phyloP scores from a whole-genome alignment of 1,140 invertebrate genomes.

The Manduca sexta region DNA sequence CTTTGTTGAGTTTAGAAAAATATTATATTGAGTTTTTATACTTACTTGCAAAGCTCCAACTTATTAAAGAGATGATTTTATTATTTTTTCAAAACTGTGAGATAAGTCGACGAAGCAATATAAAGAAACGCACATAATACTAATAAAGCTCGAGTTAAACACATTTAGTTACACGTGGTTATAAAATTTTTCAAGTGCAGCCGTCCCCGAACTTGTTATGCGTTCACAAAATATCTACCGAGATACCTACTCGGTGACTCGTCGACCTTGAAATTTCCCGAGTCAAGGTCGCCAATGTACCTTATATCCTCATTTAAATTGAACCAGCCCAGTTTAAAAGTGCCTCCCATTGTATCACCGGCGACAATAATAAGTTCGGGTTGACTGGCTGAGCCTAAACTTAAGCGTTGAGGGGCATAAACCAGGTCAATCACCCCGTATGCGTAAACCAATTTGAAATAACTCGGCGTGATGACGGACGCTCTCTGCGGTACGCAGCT shows the following conservation, averaged over 20 bases:
- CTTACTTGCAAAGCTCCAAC: too few species aligned
- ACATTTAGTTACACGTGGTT: too few species aligned
- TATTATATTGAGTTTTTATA: too few species aligned
- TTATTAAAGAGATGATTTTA: too few species aligned
- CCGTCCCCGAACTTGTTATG: slow-evolving; percentile 4
- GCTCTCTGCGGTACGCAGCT: slow-evolving; percentile 9
- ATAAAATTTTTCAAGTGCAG: slow-evolving; percentile 5
- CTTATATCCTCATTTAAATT: slow-evolving; percentile 24
- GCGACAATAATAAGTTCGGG: slow-evolving; percentile 51
- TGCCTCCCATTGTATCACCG: slow-evolving; percentile 45
- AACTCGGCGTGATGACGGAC: slow-evolving; percentile 34
- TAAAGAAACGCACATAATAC: too few species aligned
- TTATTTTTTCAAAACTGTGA: too few species aligned
- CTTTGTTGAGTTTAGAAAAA: too few species aligned
- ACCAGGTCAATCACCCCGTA: slow-evolving; percentile 43
- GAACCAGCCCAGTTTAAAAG: slow-evolving; percentile 24
- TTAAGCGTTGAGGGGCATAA: slow-evolving; percentile 34
- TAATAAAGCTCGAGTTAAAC: too few species aligned
- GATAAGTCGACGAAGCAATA: too few species aligned
- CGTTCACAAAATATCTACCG: slow-evolving; percentile 10
- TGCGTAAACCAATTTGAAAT: slow-evolving; percentile 51
- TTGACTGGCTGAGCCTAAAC: slow-evolving; percentile 44
- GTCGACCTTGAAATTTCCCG: slow-evolving; percentile 40
- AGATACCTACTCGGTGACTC: slow-evolving; percentile 8
- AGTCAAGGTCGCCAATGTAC: slow-evolving; percentile 43